These are phyloP conservation scores for Amphiduros pacificus DNA, from an alignment of 2,888 invertebrate species.

Conservation along the genomic window DNA sequence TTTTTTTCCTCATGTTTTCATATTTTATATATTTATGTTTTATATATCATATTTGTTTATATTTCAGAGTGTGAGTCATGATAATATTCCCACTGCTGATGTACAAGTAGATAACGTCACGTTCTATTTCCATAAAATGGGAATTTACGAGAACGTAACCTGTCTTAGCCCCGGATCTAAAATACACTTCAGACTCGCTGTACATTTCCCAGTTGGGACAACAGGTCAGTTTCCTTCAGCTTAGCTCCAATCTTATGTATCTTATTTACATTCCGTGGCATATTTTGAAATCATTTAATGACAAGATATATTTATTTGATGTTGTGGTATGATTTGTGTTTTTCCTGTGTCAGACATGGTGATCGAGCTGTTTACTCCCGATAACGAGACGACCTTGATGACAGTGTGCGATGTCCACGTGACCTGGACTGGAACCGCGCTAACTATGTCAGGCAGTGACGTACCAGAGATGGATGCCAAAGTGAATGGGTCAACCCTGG, in stretches of 20 bases:
- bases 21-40: too few relatives aligned
- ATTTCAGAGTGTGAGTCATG: too few relatives aligned
- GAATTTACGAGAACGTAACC: background rate
- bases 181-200: background rate
- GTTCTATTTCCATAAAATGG: background rate
- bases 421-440: conserved; percentile 33
- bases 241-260: too few relatives aligned
- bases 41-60: too few relatives aligned
- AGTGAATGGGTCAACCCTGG: too few relatives aligned
- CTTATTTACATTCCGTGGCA: background rate
- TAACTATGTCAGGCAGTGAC: conserved; percentile 21
- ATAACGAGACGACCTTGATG: conserved; percentile 53
- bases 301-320: too few relatives aligned
- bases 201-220: background rate
- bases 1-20: too few relatives aligned
- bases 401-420: conserved; percentile 49
- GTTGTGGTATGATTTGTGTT: conserved; percentile 1
- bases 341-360: conserved; percentile 39
- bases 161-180: background rate
- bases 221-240: too few relatives aligned
- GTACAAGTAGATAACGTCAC: background rate
- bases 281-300: background rate
- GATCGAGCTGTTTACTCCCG: conserved; percentile 57
- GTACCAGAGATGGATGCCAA: too few relatives aligned
- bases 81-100: background rate